Evolutionary conservation across 2,888 invertebrate species (phyloP), one percentile per base, ranked within the genome.

Genomic region (Oscheius sp.): DNA sequence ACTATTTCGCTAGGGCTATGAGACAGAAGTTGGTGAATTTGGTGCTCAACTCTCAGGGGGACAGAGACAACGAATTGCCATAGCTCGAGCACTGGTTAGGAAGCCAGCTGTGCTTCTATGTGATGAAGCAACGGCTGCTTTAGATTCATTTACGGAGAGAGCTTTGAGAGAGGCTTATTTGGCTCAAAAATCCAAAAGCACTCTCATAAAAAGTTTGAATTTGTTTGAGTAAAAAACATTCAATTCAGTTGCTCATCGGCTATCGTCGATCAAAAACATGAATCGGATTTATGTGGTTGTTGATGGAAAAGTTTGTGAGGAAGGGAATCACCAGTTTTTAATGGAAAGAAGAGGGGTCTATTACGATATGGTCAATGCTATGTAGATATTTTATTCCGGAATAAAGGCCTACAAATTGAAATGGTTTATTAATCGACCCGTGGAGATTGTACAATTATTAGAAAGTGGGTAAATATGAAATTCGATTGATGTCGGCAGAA

Each of bases 11-110:
- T n/a, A 92, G 90, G 92, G 92, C 17, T 92, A 93, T 86, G 91
- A 92, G n/a, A 93, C 92, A 0, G 90, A 91, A 2, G 90, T 92
- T 70, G 92, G 92, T 39, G 91, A 92, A 61, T 91, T 92, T 86
- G 92, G 92, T 0, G 91, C 92, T 0, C 92, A 93, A 79, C 87
- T 93, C 57, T 92, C 92, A 0, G 94, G 94, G 20, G 94, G 94
- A 0, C 94, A 94, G 88, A 94, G 94, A 86, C 94, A 94, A 86
- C 89, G 94, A 67, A 92, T 94, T 55, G 93, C 93, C 15, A 93
- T 94, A 69, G 93, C 93, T 0, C 88, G 93, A 55, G 93, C 93
- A 0, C 86, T 94, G 65, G 91, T 93, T 0, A 75, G 78, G 65
- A 81, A 83, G 52, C 84, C 84, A 27, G 72, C 73, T n/a, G 77